phyloP scores from a whole-genome alignment of 2,888 invertebrate species.

The Ophraella communa region DNA sequence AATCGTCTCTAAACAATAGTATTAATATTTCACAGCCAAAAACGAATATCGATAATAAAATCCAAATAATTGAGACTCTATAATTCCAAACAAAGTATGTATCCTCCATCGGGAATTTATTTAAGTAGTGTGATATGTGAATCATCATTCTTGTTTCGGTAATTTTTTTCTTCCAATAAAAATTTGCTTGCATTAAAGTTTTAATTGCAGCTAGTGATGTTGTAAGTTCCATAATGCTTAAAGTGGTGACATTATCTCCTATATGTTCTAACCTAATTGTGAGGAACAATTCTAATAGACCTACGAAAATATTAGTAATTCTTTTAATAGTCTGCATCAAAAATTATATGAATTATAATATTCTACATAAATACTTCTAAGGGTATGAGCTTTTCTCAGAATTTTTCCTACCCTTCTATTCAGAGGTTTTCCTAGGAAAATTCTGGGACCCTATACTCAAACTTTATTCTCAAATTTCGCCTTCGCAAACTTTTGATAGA shows the following conservation, averaged over 20 bases:
- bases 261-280: slow-evolving; percentile 7
- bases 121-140: slow-evolving; percentile 22
- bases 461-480: too few species aligned
- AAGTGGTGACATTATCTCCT: not conserved
- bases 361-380: too few species aligned
- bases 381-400: too few species aligned
- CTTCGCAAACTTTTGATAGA: too few species aligned
- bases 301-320: too few species aligned
- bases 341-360: too few species aligned
- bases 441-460: too few species aligned
- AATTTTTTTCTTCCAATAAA: slow-evolving; percentile 16
- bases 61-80: slow-evolving; percentile 12
- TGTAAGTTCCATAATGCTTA: slow-evolving; percentile 8
- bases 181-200: slow-evolving; percentile 14
- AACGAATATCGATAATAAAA: not conserved
- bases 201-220: not conserved
- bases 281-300: not conserved
- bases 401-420: too few species aligned
- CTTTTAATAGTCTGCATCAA: too few species aligned
- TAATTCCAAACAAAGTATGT: not conserved
- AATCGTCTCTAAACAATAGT: not conserved
- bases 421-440: too few species aligned
- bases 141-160: slow-evolving; percentile 28
- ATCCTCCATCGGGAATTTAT: slow-evolving; percentile 14
- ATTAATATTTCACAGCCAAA: slow-evolving; percentile 4